Conservation (phyloP, 1,140 invertebrate genomes). For the Sweltsa coloradensis region DNA sequence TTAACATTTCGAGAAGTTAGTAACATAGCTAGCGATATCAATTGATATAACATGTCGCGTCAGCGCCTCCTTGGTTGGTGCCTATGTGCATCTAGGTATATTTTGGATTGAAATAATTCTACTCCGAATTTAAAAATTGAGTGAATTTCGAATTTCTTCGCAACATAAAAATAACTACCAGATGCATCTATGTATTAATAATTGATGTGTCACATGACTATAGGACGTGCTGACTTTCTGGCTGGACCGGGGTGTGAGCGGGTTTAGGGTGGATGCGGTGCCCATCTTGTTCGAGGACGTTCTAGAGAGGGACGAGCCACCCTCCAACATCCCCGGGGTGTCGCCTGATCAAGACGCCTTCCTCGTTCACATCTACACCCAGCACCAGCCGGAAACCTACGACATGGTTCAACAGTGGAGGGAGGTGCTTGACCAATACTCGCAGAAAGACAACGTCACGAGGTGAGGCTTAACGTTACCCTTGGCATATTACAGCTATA, state of each 20-base stretch:
- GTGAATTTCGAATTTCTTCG: too few relatives aligned
- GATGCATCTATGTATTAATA: too few relatives aligned
- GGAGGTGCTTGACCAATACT: conserved; percentile 17
- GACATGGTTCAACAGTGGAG: conserved; percentile 33
- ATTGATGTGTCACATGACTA: neutral
- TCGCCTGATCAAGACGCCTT: neutral
- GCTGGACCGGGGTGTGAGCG: conserved; percentile 60
- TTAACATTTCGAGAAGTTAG: too few relatives aligned
- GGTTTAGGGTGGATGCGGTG: conserved; percentile 59
- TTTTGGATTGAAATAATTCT: too few relatives aligned
- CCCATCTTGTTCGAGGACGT: conserved; percentile 43
- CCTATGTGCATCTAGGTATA: too few relatives aligned
- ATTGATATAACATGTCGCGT: too few relatives aligned
- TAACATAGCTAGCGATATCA: too few relatives aligned
- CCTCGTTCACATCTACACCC: conserved; percentile 25
- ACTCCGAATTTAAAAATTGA: conserved; percentile 26
- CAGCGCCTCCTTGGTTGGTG: too few relatives aligned
- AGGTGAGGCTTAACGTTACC: too few relatives aligned
- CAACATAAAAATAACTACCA: too few relatives aligned
- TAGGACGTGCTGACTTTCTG: conserved; percentile 59
- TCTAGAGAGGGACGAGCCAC: conserved; percentile 41
- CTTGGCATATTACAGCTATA: too few relatives aligned
- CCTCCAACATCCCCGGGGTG: conserved; percentile 7
- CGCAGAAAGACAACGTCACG: too few relatives aligned
- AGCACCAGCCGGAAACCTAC: conserved; percentile 34